Base-by-base conservation (phyloP, 2,797 vertebrate genomes). In the Pangasius mekongensis region DNA sequence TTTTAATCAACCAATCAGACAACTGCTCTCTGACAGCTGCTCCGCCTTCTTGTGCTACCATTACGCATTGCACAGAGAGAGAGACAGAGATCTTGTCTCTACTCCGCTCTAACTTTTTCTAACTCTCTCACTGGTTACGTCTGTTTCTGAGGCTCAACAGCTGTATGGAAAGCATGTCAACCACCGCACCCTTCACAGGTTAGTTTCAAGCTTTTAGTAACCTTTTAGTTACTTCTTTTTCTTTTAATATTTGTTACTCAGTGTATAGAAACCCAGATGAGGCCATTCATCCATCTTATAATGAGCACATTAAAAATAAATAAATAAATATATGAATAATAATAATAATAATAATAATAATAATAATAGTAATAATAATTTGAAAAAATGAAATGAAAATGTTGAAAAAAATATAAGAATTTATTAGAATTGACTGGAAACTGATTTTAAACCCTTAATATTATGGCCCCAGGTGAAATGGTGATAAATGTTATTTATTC, bases 101-200 rank as follows among this genome's bases (percentile, higher is more conserved):
- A 9, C 30, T 52, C 39, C 3, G 14, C 3, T 36, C 30, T 0
- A 66, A 66, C 27, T 66, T 83, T 81, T 14, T 6, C 24, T 39
- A 10, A 8, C 10, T 33, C 82, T 69, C n/a, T 16, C 33, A 58
- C 58, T 60, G 58, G 54, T 76, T 69, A 33, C 27, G 9, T 33
- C 39, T 52, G n/a, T 39, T 39, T 27, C 52, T 27, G 62, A 52
- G 62, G 47, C 10, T 60, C 5, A 73, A 2, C 24, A 77, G 47
- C 22, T 22, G 10, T 60, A 20, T 43, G 20, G 64, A 13, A 90
- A 93, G 6, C 87, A 96, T 96, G 95, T 93, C 94, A 62, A 90
- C 94, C 91, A 90, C 94, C 91, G 73, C 93, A 84, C 83, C 90
- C 16, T 85, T 24, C 76, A 52, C 92, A 91, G 95, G 96, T 96